A percentile compares a stretch with the other conserved stretches of the same genome.
These are phyloP conservation scores for Drosophila pseudotakahashii DNA, from an alignment of 2,888 invertebrate genomes.

Conservation along the genomic window DNA sequence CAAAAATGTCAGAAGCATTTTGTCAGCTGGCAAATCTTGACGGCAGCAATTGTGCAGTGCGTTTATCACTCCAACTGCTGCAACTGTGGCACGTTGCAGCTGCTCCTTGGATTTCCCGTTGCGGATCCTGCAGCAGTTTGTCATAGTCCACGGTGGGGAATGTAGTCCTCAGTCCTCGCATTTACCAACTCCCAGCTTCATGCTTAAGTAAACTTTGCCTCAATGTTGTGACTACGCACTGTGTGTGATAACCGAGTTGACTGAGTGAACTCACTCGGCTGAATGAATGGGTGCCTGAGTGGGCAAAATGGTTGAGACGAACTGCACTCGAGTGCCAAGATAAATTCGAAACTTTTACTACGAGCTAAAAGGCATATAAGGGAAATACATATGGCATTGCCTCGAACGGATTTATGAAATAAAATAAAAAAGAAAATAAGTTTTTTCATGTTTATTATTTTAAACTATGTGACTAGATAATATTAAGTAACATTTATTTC, in stretches of 20 bases:
- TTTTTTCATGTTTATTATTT: too few species aligned
- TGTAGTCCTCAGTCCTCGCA: conserved; percentile 18
- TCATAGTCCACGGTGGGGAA: conserved; percentile 37
- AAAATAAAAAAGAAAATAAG: not conserved
- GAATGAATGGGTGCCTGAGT: conserved; percentile 28
- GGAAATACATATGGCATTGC: not conserved
- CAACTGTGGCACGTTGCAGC: conserved; percentile 34
- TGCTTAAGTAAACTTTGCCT: conserved; percentile 47
- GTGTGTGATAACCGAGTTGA: conserved; percentile 39
- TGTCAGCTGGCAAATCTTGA: conserved; percentile 51
- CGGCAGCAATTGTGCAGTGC: conserved; percentile 45
- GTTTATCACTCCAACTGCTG: conserved; percentile 47
- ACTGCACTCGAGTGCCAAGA: conserved; percentile 8
- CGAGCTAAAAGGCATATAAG: not conserved
- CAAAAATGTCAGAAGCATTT: conserved; percentile 48
- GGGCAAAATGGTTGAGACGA: conserved; percentile 1
- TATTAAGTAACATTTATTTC: too few species aligned
- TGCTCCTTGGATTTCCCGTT: conserved; percentile 5
- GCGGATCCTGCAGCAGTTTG: conserved; percentile 35
- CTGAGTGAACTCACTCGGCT: conserved; percentile 33
- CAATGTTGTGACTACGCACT: conserved; percentile 33
- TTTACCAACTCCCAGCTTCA: conserved; percentile 35
- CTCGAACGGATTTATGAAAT: not conserved
- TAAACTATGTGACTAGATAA: too few species aligned
- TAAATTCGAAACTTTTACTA: conserved; percentile 15